Percentiles rank a stretch among this genome's conserved stretches.
These are phyloP conservation scores for Bubo blakistoni DNA, from an alignment of 2,113 vertebrate species.

Conservation along the genomic window DNA sequence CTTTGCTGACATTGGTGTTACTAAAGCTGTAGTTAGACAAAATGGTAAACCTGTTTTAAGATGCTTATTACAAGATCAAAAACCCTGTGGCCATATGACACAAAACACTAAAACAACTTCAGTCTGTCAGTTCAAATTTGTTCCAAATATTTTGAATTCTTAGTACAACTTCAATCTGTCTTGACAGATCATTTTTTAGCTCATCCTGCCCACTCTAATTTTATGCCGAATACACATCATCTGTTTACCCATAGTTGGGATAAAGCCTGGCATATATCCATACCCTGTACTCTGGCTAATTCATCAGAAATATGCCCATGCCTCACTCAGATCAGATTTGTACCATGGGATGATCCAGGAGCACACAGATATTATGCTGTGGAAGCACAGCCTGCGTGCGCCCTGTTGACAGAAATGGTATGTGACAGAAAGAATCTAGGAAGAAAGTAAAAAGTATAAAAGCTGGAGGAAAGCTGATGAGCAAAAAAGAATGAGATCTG, in stretches of 20 bases:
- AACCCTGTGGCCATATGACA: conserved; percentile 50
- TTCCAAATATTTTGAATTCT: conserved; percentile 68
- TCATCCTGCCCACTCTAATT: conserved; percentile 63
- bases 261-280: conserved; percentile 52
- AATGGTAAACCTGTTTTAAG: conserved; percentile 22
- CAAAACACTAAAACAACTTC: conserved; percentile 61
- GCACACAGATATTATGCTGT: background rate
- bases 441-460: background rate
- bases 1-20: background rate
- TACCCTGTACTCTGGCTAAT: background rate
- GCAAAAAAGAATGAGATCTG: background rate
- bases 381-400: accelerated
- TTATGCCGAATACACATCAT: conserved; percentile 50
- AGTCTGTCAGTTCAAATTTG: conserved; percentile 64
- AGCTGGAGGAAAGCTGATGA: background rate
- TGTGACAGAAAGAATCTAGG: background rate
- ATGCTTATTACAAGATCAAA: conserved; percentile 54
- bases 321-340: conserved; percentile 1
- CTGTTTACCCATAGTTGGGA: conserved; percentile 47
- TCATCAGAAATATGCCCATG: background rate
- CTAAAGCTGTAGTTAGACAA: background rate
- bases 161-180: conserved; percentile 66
- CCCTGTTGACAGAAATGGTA: background rate
- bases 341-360: background rate
- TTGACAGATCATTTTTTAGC: conserved; percentile 67